These are phyloP conservation scores for Laterallus jamaicensis DNA, from an alignment of 2,113 vertebrate genomes.

Conservation along the genomic window DNA sequence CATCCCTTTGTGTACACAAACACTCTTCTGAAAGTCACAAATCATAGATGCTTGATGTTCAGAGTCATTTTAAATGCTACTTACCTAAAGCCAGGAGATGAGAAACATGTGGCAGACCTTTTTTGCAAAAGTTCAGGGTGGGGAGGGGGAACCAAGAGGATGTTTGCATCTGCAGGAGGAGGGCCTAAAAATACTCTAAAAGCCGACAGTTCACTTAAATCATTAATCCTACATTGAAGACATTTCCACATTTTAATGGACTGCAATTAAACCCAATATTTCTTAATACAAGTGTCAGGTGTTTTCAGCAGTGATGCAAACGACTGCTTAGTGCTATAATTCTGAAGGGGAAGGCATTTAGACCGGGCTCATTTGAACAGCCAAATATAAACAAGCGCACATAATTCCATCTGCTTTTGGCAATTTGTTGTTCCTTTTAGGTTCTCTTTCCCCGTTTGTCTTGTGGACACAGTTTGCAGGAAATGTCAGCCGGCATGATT, in stretches of 20 bases:
- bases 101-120: constrained; percentile 79
- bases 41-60: constrained; percentile 67
- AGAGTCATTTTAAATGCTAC: constrained; percentile 71
- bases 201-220: constrained; percentile 76
- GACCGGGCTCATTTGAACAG: constrained; percentile 72
- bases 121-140: constrained; percentile 63
- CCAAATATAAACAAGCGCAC: constrained; percentile 86
- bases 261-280: constrained; percentile 80
- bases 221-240: constrained; percentile 74
- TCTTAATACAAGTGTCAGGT: constrained; percentile 83
- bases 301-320: constrained; percentile 80
- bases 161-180: constrained; percentile 73
- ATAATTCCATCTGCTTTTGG: constrained; percentile 83
- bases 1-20: constrained; percentile 73
- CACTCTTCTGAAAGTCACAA: constrained; percentile 75
- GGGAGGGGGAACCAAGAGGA: constrained; percentile 49
- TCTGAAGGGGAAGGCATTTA: constrained; percentile 83
- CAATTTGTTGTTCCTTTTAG: constrained; percentile 81
- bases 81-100: constrained; percentile 76
- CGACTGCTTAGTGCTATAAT: constrained; percentile 74
- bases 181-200: constrained; percentile 71
- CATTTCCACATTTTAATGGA: constrained; percentile 80
- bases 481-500: constrained; percentile 83
- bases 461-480: constrained; percentile 85
- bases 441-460: constrained; percentile 77